Base-by-base conservation (phyloP, 2,888 invertebrate species). In the Latrodectus hesperus region DNA sequence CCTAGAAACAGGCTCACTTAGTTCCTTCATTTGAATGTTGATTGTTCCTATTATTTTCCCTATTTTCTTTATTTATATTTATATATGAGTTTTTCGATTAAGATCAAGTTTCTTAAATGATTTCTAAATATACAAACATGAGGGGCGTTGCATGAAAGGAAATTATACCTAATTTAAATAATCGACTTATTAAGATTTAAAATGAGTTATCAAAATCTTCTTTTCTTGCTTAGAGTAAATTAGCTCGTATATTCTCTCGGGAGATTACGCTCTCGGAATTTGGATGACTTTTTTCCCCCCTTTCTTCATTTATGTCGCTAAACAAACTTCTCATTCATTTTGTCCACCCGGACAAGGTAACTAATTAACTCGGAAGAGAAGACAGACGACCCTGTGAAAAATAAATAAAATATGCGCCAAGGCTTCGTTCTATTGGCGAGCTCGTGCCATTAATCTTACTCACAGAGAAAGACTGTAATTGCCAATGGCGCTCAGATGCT, bases 361-460 rank as follows among this genome's bases (percentile, higher is more conserved):
- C 79, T 80, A 80, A 80, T 80, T 80, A 80, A 80, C 79, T 80
- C 79, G 60, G 51, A 72, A 72, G 60, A 72, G 72, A 80, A 60
- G 79, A 78, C 78, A 70, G 70, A 74, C 16, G 55, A 74, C 73
- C 51, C 22, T 51, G 11, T 38, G 52, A 12, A 79, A 17, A 70
- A 38, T n/a, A 70, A 79, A 71, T 71, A 64, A 52, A 60, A 17
- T n/a, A 12, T 22, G 22, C 22, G 22, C 22, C 22, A 22, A 22
- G 9, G 17, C 49, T 60, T 65, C 65, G 38, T 76, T 49, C 51
- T 38, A 38, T 26, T 10, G 78, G 22, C 68, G 55, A 38, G 22
- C 22, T 22, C 22, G 38, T 80, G 64, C 53, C 72, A 80, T 80
- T 80, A 80, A 80, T 80, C 79, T 80, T 80, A 16, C 67, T 80